Base-by-base conservation (phyloP, 92 coral and sea anemone genomes). In the Paragorgia papillata region DNA sequence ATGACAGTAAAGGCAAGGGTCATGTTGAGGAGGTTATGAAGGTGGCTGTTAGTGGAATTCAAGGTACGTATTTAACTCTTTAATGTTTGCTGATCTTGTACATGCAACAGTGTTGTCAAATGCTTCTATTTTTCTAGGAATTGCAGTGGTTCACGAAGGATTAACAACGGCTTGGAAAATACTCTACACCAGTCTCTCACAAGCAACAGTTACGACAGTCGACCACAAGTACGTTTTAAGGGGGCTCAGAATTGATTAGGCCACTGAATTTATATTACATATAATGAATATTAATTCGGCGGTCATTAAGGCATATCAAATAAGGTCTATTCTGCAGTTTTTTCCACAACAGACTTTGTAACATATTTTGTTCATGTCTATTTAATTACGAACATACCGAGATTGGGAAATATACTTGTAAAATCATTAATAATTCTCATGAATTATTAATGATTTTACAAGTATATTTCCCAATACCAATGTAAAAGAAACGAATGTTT, bases 171-270 rank as follows among this genome's bases (percentile, higher is more conserved):
- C 98, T 0, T 94, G 97, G 98, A 90, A 84, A 64, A 51, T 94
- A 18, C 73, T 94, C 64, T 94, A 91, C 88, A 91, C 83, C 73
- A 94, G 90, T 73, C 92, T 94, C 13, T 96, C 92, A 48, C 85
- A 83, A 35, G 92, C 97, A 33, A 94, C 98, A 0, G 98, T 94
- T 9, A 66, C 88, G 27, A 94, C 98, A 22, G 88, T 94, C n/a
- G 98, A 94, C 82, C 94, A 94, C 85, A 94, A 94, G 98, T 94
- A 74, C 77, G 96, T 80, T 0, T 62, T n/a, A n/a, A n/a, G n/a
- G 17, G 0, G 4, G 28, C 51, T 30, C 22, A 9, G 25, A 10
- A 27, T 14, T 10, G 8, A 32, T n/a, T 56, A n/a, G 46, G 13
- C 25, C 0, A 20, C 8, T 70, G 28, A 46, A 9, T 18, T 29